Conservation (phyloP, 2,888 invertebrate species). For the Cryptocheilus praepositus region DNA sequence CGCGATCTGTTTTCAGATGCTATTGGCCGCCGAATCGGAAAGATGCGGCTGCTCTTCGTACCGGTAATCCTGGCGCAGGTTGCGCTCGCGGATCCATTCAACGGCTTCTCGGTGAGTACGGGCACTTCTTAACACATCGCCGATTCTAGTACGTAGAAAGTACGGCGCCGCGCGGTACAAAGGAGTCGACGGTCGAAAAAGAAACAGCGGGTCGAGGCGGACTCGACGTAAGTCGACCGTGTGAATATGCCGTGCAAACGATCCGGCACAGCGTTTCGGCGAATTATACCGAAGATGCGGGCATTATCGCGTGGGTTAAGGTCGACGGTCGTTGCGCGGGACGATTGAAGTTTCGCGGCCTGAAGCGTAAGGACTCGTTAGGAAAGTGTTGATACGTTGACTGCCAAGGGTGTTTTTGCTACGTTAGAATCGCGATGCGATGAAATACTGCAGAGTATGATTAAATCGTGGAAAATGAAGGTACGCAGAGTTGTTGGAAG, state of each 20-base stretch:
- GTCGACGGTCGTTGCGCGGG: not conserved
- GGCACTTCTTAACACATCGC: not conserved
- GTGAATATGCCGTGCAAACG: not conserved
- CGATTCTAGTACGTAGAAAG: too few relatives aligned
- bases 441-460: too few relatives aligned
- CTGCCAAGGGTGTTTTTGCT: too few relatives aligned
- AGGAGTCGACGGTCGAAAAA: too few relatives aligned
- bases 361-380: too few relatives aligned
- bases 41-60: constrained; percentile 38
- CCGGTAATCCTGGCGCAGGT: constrained; percentile 26
- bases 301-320: constrained; percentile 31
- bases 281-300: constrained; percentile 16
- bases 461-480: too few relatives aligned
- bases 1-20: constrained; percentile 33
- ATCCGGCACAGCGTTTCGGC: too few relatives aligned
- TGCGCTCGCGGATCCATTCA: constrained; percentile 21
- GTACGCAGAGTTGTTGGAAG: too few relatives aligned
- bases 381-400: too few relatives aligned
- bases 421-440: too few relatives aligned
- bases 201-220: not conserved
- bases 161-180: too few relatives aligned
- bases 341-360: too few relatives aligned
- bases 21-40: constrained; percentile 35
- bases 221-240: not conserved
- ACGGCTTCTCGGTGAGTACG: constrained; percentile 32